Evolutionary conservation across 2,797 vertebrate species (phyloP), one percentile per base, ranked within the genome.

Genomic region (Syngnathus rostellatus): DNA sequence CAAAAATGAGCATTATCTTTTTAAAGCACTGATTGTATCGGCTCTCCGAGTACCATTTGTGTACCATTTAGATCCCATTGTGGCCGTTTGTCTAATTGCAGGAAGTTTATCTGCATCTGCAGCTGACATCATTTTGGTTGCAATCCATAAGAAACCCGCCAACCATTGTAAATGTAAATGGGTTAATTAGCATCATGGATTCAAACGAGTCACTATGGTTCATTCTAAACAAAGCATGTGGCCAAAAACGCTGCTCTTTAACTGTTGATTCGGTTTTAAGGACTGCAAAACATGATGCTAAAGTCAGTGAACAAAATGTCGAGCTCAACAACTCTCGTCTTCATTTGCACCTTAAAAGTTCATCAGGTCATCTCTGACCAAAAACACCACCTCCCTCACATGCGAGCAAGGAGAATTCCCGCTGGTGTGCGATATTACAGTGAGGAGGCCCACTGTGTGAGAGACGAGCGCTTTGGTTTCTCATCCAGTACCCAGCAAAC

Each of bases 401-500:
- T 5, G 21, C 6, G 19, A 39, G 45, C 17, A 25, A n/a, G 62
- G 45, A 50, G 50, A 63, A 63, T 62, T 62, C 60, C 60, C 43
- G n/a, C 23, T 7, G 25, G 39, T 37, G 31, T 63, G 62, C 12
- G 62, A 63, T 63, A 50, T 38, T 25, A 38, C 62, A 63, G 62
- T 5, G 41, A 50, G 46, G 62, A 50, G 45, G 21, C 45, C 62
- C 38, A 64, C 50, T n/a, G 48, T 39, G 37, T 64, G 37, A 51
- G 40, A 51, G 38, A 7, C 37, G 46, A 59, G 41, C n/a, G 21
- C 31, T 39, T 48, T 5, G 6, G 38, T 37, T 46, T 74, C 38
- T 58, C n/a, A 62, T 39, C 23, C 40, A 17, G 21, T 48, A 53
- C 21, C 25, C 65, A 68, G 10, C 55, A 64, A 50, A 67, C 23